Conservation (phyloP, 2,797 vertebrate genomes). For the Rhinogobio ventralis region DNA sequence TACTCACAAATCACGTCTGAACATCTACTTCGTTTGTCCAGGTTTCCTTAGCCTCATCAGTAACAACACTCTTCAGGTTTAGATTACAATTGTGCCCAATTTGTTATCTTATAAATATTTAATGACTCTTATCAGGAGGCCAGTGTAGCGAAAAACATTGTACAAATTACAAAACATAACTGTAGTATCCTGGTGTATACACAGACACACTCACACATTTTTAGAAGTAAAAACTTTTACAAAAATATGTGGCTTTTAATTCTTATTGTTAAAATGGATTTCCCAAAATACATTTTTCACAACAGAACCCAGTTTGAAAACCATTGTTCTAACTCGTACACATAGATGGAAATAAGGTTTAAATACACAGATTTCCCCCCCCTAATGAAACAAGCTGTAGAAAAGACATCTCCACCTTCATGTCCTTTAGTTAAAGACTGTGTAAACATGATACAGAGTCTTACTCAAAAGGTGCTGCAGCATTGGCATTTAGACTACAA, state of each 20-base stretch:
- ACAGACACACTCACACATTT: too few relatives aligned
- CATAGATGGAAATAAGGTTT: neutral
- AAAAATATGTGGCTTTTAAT: neutral
- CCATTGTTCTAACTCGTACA: neutral
- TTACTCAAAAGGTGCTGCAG: conserved; percentile 6
- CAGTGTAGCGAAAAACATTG: neutral
- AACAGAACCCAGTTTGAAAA: neutral
- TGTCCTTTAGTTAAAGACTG: neutral
- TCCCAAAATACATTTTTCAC: too few relatives aligned
- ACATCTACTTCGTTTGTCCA: neutral
- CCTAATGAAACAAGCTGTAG: neutral
- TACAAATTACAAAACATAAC: neutral
- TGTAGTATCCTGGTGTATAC: neutral
- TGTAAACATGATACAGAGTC: neutral
- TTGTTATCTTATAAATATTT: neutral
- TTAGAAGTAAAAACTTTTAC: too few relatives aligned
- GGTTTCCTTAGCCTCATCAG: neutral
- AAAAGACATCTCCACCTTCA: neutral
- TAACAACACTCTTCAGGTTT: neutral
- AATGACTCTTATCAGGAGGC: neutral
- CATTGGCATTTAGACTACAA: conserved; percentile 2
- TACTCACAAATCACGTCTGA: neutral
- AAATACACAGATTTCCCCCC: neutral
- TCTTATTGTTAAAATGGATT: too few relatives aligned
- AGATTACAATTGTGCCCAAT: neutral